phyloP scores from a whole-genome alignment of 2,797 vertebrate genomes.

The Somateria mollissima region DNA sequence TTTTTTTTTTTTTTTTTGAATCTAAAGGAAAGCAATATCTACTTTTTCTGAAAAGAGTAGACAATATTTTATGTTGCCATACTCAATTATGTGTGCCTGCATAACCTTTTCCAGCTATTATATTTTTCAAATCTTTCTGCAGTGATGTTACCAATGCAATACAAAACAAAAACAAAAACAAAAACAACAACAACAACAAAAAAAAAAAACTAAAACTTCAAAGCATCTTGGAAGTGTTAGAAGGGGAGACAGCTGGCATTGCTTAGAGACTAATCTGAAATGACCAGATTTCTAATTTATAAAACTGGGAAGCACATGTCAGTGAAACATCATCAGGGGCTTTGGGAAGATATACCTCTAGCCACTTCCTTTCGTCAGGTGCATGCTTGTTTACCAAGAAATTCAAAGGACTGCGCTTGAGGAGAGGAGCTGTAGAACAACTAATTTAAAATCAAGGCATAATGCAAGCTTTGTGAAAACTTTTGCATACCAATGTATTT shows the following conservation, averaged over 20 bases:
- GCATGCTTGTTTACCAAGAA: conserved; percentile 24
- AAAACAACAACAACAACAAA: too few relatives aligned
- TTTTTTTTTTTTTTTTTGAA: conserved; percentile 30
- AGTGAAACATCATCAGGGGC: not conserved
- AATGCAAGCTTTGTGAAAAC: not conserved
- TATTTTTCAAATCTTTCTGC: conserved; percentile 35
- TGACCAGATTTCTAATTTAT: conserved; percentile 55
- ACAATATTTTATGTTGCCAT: conserved; percentile 48
- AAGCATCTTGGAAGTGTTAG: conserved; percentile 40
- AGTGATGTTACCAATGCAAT: conserved; percentile 42
- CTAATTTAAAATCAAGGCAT: not conserved
- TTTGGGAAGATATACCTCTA: conserved; percentile 13
- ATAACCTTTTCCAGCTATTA: conserved; percentile 58
- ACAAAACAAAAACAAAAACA: not conserved
- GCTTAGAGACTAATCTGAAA: conserved; percentile 11
- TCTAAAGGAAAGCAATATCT: conserved; percentile 40
- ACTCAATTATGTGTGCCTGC: conserved; percentile 18
- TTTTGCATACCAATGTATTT: not conserved
- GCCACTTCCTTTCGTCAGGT: conserved; percentile 1
- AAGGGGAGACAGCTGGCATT: conserved; percentile 32
- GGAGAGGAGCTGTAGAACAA: not conserved
- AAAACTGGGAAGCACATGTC: conserved; percentile 38
- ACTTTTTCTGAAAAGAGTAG: conserved; percentile 45
- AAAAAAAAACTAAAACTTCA: conserved; percentile 17
- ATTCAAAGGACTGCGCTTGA: not conserved